phyloP scores from a whole-genome alignment of 2,113 vertebrate genomes.

The Hippocampus guttulatus region DNA sequence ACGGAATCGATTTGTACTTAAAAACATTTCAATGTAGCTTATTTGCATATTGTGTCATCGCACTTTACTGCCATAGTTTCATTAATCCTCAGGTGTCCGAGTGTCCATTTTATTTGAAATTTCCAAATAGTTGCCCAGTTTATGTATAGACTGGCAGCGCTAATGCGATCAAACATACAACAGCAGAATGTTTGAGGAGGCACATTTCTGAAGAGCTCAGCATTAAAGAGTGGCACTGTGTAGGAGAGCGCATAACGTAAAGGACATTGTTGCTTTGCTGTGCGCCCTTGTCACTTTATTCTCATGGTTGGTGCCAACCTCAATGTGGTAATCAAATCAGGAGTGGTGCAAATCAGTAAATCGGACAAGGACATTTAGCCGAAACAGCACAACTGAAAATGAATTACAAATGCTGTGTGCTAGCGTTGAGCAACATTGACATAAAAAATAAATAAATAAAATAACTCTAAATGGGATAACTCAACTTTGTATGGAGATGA shows the following conservation, averaged over 20 bases:
- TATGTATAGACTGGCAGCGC: conserved; percentile 38
- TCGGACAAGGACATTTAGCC: conserved; percentile 46
- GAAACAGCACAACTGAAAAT: not conserved
- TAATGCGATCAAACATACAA: conserved; percentile 57
- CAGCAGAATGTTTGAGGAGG: conserved; percentile 43
- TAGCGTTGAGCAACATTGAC: not conserved
- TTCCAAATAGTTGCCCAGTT: conserved; percentile 20
- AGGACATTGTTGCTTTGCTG: conserved; percentile 47
- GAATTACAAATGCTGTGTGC: not conserved
- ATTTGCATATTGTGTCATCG: conserved; percentile 4
- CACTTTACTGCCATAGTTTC: conserved; percentile 23
- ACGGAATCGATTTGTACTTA: not conserved
- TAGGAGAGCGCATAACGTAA: conserved; percentile 36
- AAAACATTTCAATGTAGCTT: not conserved
- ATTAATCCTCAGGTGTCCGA: conserved; percentile 50
- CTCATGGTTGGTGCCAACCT: conserved; percentile 54
- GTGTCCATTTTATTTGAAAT: conserved; percentile 12
- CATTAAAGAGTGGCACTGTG: conserved; percentile 31
- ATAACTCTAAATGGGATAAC: conserved; percentile 1
- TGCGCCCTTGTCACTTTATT: conserved; percentile 63
- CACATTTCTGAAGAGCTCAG: conserved; percentile 57
- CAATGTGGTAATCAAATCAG: conserved; percentile 60
- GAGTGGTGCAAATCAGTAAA: conserved; percentile 46
- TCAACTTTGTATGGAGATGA: too few species aligned
- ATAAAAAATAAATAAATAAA: not conserved